Conservation (phyloP, 2,888 invertebrate genomes). For the Conomelus anceps region DNA sequence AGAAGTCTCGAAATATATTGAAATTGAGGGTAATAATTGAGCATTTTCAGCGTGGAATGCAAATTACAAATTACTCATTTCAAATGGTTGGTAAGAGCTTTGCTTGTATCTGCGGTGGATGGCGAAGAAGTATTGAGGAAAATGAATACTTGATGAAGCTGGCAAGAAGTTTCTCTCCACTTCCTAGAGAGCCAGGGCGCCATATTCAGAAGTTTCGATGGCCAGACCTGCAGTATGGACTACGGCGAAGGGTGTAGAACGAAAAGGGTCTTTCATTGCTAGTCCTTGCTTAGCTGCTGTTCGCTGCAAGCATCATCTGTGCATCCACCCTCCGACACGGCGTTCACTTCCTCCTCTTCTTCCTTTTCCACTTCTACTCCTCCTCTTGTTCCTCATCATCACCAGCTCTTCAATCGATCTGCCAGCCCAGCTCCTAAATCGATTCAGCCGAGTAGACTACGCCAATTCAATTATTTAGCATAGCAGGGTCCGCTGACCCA, state of each 20-base stretch:
- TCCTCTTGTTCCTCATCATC: neutral
- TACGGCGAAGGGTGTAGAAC: neutral
- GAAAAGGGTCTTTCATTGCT: neutral
- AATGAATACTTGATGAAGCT: neutral
- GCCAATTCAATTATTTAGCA: neutral
- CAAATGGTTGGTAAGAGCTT: neutral
- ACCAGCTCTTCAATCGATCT: neutral
- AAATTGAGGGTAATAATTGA: neutral
- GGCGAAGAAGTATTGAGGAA: neutral
- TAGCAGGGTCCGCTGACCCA: neutral
- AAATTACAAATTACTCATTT: neutral
- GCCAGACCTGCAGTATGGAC: neutral
- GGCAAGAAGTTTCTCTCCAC: neutral
- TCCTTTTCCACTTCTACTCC: constrained; percentile 2
- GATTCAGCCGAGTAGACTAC: neutral
- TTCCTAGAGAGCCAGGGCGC: neutral
- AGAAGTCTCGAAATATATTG: neutral
- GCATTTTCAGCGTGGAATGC: neutral
- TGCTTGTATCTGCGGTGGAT: neutral
- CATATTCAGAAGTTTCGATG: neutral
- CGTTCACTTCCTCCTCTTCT: constrained; percentile 21
- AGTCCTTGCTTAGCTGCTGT: neutral
- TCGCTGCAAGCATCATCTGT: neutral
- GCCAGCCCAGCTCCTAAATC: constrained; percentile 26
- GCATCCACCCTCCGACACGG: neutral